phyloP scores from a whole-genome alignment of 2,888 invertebrate genomes.

The Pachydiplax longipennis region DNA sequence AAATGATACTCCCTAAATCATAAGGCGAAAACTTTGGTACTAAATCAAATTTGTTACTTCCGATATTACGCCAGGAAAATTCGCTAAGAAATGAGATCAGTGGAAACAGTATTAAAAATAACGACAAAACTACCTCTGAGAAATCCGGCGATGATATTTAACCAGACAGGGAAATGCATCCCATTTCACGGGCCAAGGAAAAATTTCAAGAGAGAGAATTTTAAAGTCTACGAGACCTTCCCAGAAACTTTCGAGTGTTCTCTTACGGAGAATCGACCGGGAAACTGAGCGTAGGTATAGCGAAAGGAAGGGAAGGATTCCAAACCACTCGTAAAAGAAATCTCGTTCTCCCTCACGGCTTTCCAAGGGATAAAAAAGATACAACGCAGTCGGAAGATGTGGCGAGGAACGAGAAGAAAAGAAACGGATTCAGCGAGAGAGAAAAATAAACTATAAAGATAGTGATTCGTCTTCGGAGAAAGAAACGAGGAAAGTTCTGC shows the following conservation, averaged over 20 bases:
- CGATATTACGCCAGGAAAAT: no score
- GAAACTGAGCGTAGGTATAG: not conserved
- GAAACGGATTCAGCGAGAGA: not conserved
- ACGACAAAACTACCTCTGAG: no score
- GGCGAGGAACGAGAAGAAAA: not conserved
- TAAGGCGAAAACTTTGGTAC: no score
- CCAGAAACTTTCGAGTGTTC: not conserved
- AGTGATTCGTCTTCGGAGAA: not conserved
- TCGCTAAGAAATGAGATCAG: no score
- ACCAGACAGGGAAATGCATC: no score
- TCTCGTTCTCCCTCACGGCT: not conserved
- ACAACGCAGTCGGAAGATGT: not conserved
- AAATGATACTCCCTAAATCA: no score
- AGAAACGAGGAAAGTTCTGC: not conserved
- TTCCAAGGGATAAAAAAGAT: not conserved
- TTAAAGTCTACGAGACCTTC: not conserved
- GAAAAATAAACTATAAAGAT: not conserved
- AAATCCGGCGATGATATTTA: no score
- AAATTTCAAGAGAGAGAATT: not conserved
- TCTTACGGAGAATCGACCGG: not conserved
- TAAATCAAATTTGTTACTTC: no score
- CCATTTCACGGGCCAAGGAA: not conserved
- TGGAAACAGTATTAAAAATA: no score
- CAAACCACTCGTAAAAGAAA: not conserved
- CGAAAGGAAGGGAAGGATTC: not conserved